Conservation (phyloP, 2,113 vertebrate genomes). For the Pyrgilauda ruficollis region DNA sequence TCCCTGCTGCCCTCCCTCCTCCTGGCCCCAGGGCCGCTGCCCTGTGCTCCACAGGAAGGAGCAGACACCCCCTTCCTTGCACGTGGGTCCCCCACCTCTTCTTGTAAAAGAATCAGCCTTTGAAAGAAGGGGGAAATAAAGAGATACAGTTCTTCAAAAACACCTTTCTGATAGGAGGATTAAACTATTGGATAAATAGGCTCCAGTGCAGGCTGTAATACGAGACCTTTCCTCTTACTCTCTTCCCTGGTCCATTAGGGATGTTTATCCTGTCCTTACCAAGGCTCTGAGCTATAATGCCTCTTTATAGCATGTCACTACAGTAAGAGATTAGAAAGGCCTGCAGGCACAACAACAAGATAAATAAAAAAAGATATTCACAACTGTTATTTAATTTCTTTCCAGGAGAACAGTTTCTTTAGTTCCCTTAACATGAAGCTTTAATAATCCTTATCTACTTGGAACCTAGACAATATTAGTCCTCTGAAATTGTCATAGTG, state of each 20-base stretch:
- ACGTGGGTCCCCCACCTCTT: neutral
- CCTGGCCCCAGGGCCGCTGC: rapidly evolving
- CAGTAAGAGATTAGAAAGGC: neutral
- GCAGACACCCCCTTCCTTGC: neutral
- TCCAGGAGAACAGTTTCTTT: neutral
- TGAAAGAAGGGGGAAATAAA: neutral
- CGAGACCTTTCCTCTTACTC: neutral
- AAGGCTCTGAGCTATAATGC: neutral
- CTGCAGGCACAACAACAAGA: neutral
- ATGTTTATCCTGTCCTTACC: neutral
- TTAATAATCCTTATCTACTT: neutral
- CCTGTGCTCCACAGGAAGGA: neutral
- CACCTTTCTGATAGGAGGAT: neutral
- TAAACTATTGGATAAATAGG: neutral
- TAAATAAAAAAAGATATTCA: neutral
- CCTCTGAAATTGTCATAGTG: neutral
- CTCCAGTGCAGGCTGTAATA: neutral
- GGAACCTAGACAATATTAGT: neutral
- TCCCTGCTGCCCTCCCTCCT: neutral
- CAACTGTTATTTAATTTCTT: neutral
- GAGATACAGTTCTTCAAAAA: neutral
- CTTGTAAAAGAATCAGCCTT: neutral
- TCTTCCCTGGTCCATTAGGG: neutral
- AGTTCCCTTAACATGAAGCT: neutral
- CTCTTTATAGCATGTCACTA: neutral